Conservation (phyloP, 2,113 vertebrate species). For the Acanthisitta chloris region DNA sequence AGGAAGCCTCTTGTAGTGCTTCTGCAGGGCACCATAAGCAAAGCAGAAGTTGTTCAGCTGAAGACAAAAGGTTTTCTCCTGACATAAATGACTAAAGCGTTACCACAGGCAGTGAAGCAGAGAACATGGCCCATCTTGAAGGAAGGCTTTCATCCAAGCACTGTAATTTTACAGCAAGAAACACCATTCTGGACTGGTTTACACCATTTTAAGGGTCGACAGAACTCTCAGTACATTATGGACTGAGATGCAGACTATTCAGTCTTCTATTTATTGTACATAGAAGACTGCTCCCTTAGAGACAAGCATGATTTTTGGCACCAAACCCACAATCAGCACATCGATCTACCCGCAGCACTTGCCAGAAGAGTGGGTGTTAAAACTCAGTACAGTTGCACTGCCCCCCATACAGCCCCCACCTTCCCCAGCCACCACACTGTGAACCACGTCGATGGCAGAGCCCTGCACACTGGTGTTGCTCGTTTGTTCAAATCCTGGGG, state of each 20-base stretch:
- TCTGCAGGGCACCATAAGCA: not conserved
- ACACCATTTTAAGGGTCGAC: not conserved
- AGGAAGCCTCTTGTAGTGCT: slow-evolving; percentile 47
- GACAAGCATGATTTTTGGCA: not conserved
- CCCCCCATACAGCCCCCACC: not conserved
- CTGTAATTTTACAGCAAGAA: slow-evolving; percentile 1
- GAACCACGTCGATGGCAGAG: rapidly evolving
- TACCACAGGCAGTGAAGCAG: slow-evolving; percentile 31
- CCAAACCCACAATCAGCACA: not conserved
- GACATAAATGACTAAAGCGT: slow-evolving; percentile 43
- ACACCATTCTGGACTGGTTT: not conserved
- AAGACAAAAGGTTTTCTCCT: slow-evolving; percentile 53
- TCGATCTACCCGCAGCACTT: not conserved
- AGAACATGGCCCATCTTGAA: not conserved
- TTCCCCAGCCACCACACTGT: rapidly evolving
- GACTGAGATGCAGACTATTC: not conserved
- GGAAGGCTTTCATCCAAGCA: not conserved
- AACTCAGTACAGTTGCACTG: not conserved
- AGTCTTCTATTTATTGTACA: not conserved
- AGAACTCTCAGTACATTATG: not conserved
- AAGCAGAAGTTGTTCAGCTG: slow-evolving; percentile 31
- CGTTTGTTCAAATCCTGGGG: not conserved
- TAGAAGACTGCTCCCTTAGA: not conserved
- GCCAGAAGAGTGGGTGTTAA: not conserved
- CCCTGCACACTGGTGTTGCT: not conserved